phyloP scores from a whole-genome alignment of 2,797 vertebrate genomes.

The Cichlasoma orientale region DNA sequence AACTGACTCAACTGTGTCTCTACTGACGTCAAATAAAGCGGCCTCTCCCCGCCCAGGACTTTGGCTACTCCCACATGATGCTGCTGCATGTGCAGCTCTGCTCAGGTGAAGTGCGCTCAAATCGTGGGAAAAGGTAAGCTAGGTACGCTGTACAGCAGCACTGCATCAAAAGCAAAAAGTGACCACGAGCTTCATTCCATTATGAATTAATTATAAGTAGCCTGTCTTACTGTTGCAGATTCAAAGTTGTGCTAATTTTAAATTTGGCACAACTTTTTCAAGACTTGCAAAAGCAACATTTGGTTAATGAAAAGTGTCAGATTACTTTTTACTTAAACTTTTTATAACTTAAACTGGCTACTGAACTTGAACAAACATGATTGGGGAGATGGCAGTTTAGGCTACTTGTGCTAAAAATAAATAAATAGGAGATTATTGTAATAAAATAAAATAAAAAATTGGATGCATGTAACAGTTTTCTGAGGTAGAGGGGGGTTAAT shows the following conservation, averaged over 20 bases:
- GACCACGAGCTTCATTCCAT: background rate
- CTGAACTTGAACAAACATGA: background rate
- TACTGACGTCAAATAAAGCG: slow-evolving; percentile 40
- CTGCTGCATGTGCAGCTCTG: background rate
- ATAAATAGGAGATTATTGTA: background rate
- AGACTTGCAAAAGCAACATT: background rate
- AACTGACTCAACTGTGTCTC: slow-evolving; percentile 8
- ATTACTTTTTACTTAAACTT: background rate
- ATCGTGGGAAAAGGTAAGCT: background rate
- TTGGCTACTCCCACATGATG: background rate
- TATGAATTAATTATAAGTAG: background rate
- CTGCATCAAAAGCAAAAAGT: background rate
- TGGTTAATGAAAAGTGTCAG: background rate
- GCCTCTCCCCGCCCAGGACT: slow-evolving; percentile 36
- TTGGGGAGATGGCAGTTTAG: background rate
- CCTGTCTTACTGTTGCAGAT: background rate
- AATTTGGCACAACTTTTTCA: no score
- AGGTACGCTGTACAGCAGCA: background rate
- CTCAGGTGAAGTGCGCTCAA: background rate
- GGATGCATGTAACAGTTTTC: no score
- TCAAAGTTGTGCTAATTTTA: no score
- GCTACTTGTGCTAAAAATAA: background rate
- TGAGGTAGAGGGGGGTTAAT: no score
- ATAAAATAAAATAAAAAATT: no score
- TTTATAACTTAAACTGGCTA: background rate